Percentiles rank a stretch among this genome's conserved stretches.
phyloP scores from a whole-genome alignment of 1,140 invertebrate genomes.

The Drosophila sechellia region DNA sequence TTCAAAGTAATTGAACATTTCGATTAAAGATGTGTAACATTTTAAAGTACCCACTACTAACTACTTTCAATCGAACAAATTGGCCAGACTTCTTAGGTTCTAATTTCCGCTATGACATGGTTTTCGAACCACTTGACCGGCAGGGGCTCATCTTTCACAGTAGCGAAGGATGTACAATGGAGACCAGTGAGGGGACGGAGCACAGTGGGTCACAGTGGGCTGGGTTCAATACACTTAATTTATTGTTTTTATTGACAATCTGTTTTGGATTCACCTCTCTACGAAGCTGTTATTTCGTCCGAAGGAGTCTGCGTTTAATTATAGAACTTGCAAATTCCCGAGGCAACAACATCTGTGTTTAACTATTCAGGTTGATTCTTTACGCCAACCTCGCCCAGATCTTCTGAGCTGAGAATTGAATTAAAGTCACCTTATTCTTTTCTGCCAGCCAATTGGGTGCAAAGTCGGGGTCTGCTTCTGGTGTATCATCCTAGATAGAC shows the following conservation, averaged over 20 bases:
- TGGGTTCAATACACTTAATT: slow-evolving; percentile 45
- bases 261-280: slow-evolving; percentile 27
- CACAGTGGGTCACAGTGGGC: slow-evolving; percentile 22
- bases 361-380: slow-evolving; percentile 12
- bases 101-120: slow-evolving; percentile 3
- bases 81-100: not conserved
- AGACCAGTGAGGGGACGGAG: too few species aligned
- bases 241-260: slow-evolving; percentile 36
- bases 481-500: slow-evolving; percentile 7
- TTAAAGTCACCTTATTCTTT: slow-evolving; percentile 27
- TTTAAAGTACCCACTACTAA: too few species aligned
- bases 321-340: slow-evolving; percentile 19
- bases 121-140: not conserved
- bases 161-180: not conserved
- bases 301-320: slow-evolving; percentile 42
- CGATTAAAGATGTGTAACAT: too few species aligned
- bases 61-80: slow-evolving; percentile 4
- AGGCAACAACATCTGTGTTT: slow-evolving; percentile 37
- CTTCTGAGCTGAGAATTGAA: slow-evolving; percentile 23
- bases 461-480: slow-evolving; percentile 1
- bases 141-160: not conserved
- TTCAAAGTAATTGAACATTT: too few species aligned
- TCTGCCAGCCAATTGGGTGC: slow-evolving; percentile 42
- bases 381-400: slow-evolving; percentile 2
- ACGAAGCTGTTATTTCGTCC: slow-evolving; percentile 4